Conservation (phyloP, 2,888 invertebrate genomes). For the Drosophila demipolita region DNA sequence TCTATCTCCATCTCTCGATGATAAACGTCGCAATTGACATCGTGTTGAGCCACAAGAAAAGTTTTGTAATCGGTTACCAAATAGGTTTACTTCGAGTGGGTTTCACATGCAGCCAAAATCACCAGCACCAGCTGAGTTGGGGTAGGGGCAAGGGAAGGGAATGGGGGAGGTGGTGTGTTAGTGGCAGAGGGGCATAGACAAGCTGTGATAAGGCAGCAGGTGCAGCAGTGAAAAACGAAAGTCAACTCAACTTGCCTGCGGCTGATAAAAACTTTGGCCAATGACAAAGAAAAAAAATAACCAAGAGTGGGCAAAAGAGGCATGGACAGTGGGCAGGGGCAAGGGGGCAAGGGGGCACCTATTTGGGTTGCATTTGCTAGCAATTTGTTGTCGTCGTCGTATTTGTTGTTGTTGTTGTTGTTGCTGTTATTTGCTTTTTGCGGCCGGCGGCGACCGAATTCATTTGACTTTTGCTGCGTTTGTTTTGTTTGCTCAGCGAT, state of each 20-base stretch:
- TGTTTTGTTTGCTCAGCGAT: slow-evolving; percentile 54
- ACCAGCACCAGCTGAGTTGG: neutral
- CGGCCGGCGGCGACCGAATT: slow-evolving; percentile 57
- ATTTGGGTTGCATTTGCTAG: slow-evolving; percentile 47
- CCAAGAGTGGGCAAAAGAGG: neutral
- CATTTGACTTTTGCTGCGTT: slow-evolving; percentile 46
- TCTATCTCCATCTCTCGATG: slow-evolving; percentile 10
- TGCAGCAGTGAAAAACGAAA: slow-evolving; percentile 48
- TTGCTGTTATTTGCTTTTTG: slow-evolving; percentile 48
- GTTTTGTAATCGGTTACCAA: slow-evolving; percentile 61
- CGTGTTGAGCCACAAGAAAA: slow-evolving; percentile 50
- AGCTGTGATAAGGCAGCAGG: slow-evolving; percentile 56
- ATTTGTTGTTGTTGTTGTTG: slow-evolving; percentile 1
- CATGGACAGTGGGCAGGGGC: neutral
- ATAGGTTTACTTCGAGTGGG: slow-evolving; percentile 40
- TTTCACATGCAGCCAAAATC: slow-evolving; percentile 4
- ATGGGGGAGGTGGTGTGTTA: neutral
- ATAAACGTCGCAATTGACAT: slow-evolving; percentile 60
- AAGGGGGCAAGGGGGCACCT: slow-evolving; percentile 26
- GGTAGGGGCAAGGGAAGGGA: neutral
- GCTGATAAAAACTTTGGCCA: slow-evolving; percentile 55
- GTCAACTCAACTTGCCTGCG: slow-evolving; percentile 41
- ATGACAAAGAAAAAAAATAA: neutral
- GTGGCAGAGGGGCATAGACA: neutral
- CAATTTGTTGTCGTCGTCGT: slow-evolving; percentile 31